Conservation (phyloP, 2,888 invertebrate genomes). For the Oscheius sp. region DNA sequence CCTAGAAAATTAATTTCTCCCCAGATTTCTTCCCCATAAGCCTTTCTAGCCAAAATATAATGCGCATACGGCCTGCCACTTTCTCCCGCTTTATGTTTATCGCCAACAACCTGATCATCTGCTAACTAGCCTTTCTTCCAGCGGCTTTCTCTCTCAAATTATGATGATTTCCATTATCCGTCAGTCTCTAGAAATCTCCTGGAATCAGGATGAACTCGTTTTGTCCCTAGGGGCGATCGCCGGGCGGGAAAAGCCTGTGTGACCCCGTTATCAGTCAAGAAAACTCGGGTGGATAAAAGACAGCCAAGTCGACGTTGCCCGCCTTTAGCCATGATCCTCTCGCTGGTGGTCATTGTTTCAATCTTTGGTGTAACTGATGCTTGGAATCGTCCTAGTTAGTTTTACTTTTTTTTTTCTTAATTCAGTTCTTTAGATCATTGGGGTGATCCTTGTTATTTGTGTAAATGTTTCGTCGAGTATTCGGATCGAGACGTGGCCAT, state of each 20-base stretch:
- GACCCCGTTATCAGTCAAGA: conserved; percentile 35
- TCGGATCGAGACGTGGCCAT: conserved; percentile 68
- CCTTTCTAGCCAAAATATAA: too few species aligned
- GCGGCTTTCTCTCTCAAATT: conserved; percentile 14
- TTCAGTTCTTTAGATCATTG: conserved; percentile 59
- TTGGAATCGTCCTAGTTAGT: conserved; percentile 37
- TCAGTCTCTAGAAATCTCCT: neutral
- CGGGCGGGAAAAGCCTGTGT: neutral
- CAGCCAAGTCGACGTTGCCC: neutral
- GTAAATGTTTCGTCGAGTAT: conserved; percentile 71
- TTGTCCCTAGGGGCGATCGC: neutral
- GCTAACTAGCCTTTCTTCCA: neutral
- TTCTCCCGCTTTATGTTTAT: too few species aligned
- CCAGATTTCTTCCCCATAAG: too few species aligned
- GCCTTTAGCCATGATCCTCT: neutral
- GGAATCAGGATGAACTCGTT: conserved; percentile 24
- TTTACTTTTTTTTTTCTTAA: neutral
- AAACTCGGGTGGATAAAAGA: conserved; percentile 27
- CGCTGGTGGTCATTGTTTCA: neutral
- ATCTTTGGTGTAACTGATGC: neutral
- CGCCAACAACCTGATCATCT: neutral
- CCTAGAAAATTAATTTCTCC: too few species aligned
- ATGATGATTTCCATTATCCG: conserved; percentile 8
- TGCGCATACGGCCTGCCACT: too few species aligned
- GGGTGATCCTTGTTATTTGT: conserved; percentile 68